phyloP scores from a whole-genome alignment of 92 coral and sea anemone species.

The Heteractis magnifica region DNA sequence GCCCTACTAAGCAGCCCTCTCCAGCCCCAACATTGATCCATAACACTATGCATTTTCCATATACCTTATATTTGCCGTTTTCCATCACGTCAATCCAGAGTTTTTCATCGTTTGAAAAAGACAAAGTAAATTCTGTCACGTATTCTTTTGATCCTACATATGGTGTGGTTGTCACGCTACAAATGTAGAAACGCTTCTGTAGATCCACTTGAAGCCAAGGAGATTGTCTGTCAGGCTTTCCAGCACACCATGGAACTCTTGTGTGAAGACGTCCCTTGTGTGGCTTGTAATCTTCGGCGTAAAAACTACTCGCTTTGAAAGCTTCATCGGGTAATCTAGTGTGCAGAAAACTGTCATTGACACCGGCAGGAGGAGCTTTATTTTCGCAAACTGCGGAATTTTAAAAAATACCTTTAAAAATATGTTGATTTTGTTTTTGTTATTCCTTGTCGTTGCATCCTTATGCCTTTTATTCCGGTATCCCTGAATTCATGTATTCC shows the following conservation, averaged over 20 bases:
- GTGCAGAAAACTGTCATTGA: background rate
- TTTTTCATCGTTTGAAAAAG: background rate
- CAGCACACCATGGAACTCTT: background rate
- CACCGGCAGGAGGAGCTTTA: background rate
- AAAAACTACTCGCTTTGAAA: background rate
- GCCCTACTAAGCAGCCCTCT: background rate
- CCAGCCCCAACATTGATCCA: background rate
- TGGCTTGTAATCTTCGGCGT: background rate
- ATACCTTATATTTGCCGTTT: background rate
- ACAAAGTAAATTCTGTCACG: background rate
- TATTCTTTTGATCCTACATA: background rate
- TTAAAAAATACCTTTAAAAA: background rate
- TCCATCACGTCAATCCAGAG: background rate
- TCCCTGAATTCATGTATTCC: no score
- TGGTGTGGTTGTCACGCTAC: background rate
- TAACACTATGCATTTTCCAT: background rate
- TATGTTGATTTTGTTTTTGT: no score
- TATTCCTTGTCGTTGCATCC: no score
- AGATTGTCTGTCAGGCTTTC: background rate
- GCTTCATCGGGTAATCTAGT: background rate
- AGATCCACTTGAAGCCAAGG: conserved; percentile 11
- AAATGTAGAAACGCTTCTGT: background rate
- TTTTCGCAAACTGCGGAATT: background rate
- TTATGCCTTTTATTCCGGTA: no score
- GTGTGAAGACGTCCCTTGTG: background rate